Conservation (phyloP, 2,888 invertebrate genomes). For the Chironomus tentans region DNA sequence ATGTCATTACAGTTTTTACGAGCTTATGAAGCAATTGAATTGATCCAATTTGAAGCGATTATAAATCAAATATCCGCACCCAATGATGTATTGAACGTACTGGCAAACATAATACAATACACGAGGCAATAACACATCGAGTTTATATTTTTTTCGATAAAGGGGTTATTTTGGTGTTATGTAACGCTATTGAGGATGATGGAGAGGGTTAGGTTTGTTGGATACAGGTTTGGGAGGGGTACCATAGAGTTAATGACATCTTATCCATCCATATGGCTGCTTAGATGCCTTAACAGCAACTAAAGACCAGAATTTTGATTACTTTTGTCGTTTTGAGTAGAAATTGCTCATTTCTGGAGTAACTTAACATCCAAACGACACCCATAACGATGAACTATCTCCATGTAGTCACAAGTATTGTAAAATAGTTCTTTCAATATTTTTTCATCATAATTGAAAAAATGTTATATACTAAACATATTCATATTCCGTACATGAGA, state of each 20-base stretch:
- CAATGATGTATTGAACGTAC: neutral
- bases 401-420: neutral
- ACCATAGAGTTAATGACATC: no score
- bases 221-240: no score
- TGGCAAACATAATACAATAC: neutral
- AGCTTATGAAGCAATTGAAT: neutral
- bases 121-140: neutral
- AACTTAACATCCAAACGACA: no score
- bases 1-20: no score
- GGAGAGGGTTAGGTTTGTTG: no score
- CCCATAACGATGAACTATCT: no score
- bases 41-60: neutral
- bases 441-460: conserved; percentile 1
- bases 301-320: no score
- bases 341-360: no score
- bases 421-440: neutral
- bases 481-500: neutral
- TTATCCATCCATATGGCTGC: no score
- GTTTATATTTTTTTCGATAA: neutral
- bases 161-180: neutral
- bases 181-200: neutral
- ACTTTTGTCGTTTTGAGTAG: no score
- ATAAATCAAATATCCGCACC: conserved; percentile 10
- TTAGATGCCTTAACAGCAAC: no score
- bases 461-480: neutral